phyloP scores from a whole-genome alignment of 2,113 vertebrate genomes.

The Tetrax tetrax region DNA sequence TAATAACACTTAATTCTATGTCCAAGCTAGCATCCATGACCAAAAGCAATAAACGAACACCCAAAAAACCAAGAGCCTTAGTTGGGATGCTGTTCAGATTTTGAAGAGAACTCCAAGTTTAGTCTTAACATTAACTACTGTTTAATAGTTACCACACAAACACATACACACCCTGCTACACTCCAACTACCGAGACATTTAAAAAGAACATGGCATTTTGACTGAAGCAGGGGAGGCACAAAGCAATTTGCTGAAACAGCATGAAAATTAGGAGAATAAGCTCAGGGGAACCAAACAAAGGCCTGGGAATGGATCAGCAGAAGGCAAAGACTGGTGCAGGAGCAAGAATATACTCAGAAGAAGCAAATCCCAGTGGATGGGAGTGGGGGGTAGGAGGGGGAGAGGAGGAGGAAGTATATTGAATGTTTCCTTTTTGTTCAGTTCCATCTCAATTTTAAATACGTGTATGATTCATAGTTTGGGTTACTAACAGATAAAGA shows the following conservation, averaged over 20 bases:
- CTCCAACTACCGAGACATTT: slow-evolving; percentile 26
- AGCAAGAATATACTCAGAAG: slow-evolving; percentile 73
- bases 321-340: slow-evolving; percentile 70
- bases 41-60: slow-evolving; percentile 8
- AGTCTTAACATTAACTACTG: not conserved
- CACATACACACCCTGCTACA: not conserved
- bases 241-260: slow-evolving; percentile 72
- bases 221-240: slow-evolving; percentile 66
- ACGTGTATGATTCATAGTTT: slow-evolving; percentile 37
- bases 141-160: slow-evolving; percentile 39
- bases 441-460: slow-evolving; percentile 44
- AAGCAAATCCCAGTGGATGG: slow-evolving; percentile 70
- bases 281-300: slow-evolving; percentile 74
- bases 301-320: slow-evolving; percentile 67
- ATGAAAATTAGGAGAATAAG: slow-evolving; percentile 73
- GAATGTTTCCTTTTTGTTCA: slow-evolving; percentile 68
- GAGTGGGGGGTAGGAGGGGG: not conserved
- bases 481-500: slow-evolving; percentile 33
- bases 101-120: not conserved
- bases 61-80: slow-evolving; percentile 22
- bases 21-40: not conserved
- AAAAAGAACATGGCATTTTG: slow-evolving; percentile 52
- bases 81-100: not conserved
- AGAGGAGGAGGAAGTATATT: slow-evolving; percentile 43
- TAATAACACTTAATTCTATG: not conserved